phyloP scores from a whole-genome alignment of 2,888 invertebrate genomes.

The Metalampra italica region DNA sequence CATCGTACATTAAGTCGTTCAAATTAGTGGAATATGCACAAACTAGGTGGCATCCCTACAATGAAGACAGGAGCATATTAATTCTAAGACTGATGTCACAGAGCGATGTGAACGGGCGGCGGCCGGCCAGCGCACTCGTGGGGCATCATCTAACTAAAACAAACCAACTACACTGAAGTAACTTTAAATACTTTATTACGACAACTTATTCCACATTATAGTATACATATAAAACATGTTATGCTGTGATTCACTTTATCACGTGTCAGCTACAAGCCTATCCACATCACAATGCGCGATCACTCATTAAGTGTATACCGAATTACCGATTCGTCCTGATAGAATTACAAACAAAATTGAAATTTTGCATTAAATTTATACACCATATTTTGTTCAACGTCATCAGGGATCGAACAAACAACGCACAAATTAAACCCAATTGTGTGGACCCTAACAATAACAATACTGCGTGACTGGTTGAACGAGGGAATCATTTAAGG shows the following conservation, averaged over 20 bases:
- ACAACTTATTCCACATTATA: slow-evolving; percentile 77
- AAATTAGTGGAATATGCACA: slow-evolving; percentile 58
- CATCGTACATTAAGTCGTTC: slow-evolving; percentile 68
- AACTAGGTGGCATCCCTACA: slow-evolving; percentile 32
- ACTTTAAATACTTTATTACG: slow-evolving; percentile 79
- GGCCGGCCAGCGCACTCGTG: slow-evolving; percentile 16
- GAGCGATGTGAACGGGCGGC: slow-evolving; percentile 63
- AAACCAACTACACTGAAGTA: slow-evolving; percentile 71
- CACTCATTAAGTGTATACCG: slow-evolving; percentile 58
- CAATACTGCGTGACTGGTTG: no score
- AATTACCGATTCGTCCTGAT: slow-evolving; percentile 50
- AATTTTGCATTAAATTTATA: slow-evolving; percentile 72
- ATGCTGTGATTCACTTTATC: slow-evolving; percentile 74
- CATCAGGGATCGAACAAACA: slow-evolving; percentile 63
- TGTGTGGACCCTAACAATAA: slow-evolving; percentile 39
- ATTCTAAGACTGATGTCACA: slow-evolving; percentile 32
- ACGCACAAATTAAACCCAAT: slow-evolving; percentile 32
- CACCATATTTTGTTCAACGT: slow-evolving; percentile 74
- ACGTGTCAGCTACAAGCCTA: slow-evolving; percentile 73
- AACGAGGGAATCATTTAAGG: no score
- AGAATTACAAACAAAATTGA: slow-evolving; percentile 61
- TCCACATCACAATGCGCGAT: slow-evolving; percentile 75
- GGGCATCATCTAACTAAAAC: slow-evolving; percentile 55
- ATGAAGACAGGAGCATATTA: slow-evolving; percentile 30
- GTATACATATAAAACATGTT: slow-evolving; percentile 78